Conservation (phyloP, 2,113 vertebrate genomes). For the rat (Rattus norvegicus) region DNA sequence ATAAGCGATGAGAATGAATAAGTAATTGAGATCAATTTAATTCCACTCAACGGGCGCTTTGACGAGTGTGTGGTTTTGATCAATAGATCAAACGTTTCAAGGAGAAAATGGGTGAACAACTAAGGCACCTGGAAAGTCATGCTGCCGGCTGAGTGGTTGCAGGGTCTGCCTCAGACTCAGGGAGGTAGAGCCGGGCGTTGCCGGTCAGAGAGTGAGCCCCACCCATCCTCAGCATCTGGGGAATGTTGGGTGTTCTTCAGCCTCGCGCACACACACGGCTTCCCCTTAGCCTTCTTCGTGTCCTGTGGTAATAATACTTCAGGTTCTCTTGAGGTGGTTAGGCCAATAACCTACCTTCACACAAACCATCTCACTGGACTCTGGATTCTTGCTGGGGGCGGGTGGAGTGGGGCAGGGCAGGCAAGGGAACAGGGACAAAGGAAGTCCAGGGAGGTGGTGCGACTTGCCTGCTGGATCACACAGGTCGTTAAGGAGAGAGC, state of each 20-base stretch:
- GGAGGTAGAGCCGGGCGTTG: not conserved
- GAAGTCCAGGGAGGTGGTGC: not conserved
- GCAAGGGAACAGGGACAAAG: not conserved
- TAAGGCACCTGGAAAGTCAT: not conserved
- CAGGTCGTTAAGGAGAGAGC: not conserved
- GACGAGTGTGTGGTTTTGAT: not conserved
- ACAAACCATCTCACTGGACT: not conserved
- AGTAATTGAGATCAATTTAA: conserved; percentile 14
- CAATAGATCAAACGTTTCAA: conserved; percentile 13
- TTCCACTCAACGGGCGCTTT: not conserved
- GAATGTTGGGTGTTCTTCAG: not conserved
- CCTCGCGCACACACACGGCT: accelerated
- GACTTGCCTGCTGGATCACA: not conserved
- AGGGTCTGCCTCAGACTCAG: not conserved
- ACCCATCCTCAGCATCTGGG: too few species aligned
- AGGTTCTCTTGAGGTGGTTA: not conserved
- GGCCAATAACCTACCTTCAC: not conserved
- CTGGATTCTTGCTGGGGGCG: not conserved
- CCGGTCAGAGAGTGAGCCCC: accelerated
- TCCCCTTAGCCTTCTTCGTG: not conserved
- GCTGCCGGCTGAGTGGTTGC: not conserved
- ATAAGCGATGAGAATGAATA: not conserved
- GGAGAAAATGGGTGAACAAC: not conserved
- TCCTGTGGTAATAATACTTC: not conserved
- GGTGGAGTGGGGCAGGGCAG: not conserved